Conservation (phyloP, 1,140 invertebrate genomes). For the Doryteuthis pealeii region DNA sequence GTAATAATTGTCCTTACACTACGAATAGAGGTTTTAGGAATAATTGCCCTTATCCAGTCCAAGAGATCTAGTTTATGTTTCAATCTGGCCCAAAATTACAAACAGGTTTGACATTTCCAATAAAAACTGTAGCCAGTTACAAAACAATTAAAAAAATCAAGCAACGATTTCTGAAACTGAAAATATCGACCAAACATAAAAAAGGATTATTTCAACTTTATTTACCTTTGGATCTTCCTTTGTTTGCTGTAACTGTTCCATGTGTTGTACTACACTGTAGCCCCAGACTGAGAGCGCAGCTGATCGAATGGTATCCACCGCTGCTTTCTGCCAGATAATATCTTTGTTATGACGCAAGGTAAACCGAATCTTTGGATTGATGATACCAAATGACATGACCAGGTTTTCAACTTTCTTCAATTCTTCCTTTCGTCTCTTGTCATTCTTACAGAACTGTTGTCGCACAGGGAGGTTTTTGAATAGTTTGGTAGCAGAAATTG, state of each 20-base stretch:
- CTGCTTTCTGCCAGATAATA: slow-evolving; percentile 65
- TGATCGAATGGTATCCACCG: slow-evolving; percentile 55
- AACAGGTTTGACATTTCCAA: no score
- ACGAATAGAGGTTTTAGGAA: no score
- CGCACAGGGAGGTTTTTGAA: slow-evolving; percentile 70
- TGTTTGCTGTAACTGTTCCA: slow-evolving; percentile 49
- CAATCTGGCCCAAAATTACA: no score
- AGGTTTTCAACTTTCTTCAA: slow-evolving; percentile 67
- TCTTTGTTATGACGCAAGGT: slow-evolving; percentile 64
- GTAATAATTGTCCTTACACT: no score
- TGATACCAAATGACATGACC: slow-evolving; percentile 64
- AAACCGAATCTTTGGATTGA: slow-evolving; percentile 63
- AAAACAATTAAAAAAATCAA: no score
- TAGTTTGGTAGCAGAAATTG: slow-evolving; percentile 63
- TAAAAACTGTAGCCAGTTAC: no score
- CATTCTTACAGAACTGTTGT: slow-evolving; percentile 63
- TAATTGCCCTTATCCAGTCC: no score
- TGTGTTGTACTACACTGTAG: slow-evolving; percentile 57
- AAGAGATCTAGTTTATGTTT: no score
- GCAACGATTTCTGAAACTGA: no score
- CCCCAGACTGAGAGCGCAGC: slow-evolving; percentile 62
- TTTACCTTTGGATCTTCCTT: neutral
- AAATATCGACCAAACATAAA: no score
- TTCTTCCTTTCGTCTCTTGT: slow-evolving; percentile 64
- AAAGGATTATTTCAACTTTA: no score